Evolutionary conservation across 2,888 invertebrate genomes (phyloP).

Genomic region (Machimus atricapillus): DNA sequence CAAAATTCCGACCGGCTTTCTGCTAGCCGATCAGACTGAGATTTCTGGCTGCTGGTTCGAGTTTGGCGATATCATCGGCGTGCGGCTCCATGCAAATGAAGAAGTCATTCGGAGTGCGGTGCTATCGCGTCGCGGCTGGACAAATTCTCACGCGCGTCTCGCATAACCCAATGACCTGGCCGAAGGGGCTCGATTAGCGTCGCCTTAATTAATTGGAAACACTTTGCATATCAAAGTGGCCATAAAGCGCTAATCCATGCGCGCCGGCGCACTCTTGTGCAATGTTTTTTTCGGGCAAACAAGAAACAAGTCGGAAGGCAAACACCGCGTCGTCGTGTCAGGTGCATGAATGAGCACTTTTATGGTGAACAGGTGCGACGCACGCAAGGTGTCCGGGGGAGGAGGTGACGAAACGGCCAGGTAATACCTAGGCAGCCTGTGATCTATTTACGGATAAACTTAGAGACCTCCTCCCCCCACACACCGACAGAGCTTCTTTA

Average conservation of each 20-base stretch:
- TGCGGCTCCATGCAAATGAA: constrained; percentile 15
- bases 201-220: constrained; percentile 35
- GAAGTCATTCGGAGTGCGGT: not conserved
- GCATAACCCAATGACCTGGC: constrained; percentile 22
- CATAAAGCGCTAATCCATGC: constrained; percentile 21
- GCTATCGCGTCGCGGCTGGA: not conserved
- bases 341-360: constrained; percentile 29
- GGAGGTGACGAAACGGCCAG: not conserved
- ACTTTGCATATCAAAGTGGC: constrained; percentile 35
- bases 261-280: not conserved
- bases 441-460: constrained; percentile 22
- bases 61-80: not conserved
- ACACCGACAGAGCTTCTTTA: not conserved
- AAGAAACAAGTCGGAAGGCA: constrained; percentile 6
- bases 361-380: not conserved
- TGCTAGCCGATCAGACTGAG: not conserved
- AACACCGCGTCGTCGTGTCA: constrained; percentile 3
- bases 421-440: not conserved
- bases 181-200: constrained; percentile 8
- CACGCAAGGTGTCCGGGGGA: not conserved
- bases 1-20: constrained; percentile 9
- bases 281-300: constrained; percentile 21
- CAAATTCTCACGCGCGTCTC: constrained; percentile 26
- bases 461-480: not conserved
- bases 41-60: not conserved